These are phyloP conservation scores for Microcebus lehilahytsara DNA, from an alignment of 2,113 vertebrate species.

Conservation along the genomic window DNA sequence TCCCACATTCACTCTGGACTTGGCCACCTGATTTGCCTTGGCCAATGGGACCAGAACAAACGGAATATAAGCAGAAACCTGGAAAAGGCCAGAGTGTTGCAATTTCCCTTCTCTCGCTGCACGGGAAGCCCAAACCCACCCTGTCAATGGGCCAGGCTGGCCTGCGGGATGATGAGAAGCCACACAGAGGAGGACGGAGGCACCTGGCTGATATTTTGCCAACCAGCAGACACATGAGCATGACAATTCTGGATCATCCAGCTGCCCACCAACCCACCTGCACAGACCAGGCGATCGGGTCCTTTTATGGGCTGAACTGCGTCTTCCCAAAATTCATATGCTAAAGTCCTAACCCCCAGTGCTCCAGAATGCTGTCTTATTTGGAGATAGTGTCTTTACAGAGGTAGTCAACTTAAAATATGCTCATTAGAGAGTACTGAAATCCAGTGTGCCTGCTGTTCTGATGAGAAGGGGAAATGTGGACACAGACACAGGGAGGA, in stretches of 20 bases:
- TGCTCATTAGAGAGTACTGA: not conserved
- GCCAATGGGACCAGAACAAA: not conserved
- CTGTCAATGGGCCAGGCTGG: not conserved
- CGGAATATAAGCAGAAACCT: not conserved
- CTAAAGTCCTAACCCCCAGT: not conserved
- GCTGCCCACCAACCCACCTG: not conserved
- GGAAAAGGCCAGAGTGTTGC: not conserved
- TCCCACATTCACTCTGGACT: not conserved
- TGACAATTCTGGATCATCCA: not conserved
- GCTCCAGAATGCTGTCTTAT: not conserved
- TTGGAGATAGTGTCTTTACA: not conserved
- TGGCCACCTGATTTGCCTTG: not conserved
- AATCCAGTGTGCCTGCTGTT: rapidly evolving
- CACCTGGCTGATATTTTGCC: not conserved
- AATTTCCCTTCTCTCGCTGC: not conserved
- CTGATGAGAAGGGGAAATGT: not conserved
- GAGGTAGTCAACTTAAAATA: not conserved
- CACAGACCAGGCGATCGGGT: not conserved
- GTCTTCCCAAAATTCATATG: not conserved
- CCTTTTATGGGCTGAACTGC: not conserved
- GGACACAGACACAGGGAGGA: not conserved
- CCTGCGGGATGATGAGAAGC: not conserved
- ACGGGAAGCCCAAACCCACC: no score
- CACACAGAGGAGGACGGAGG: not conserved
- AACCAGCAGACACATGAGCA: not conserved